Evolutionary conservation across 1,140 invertebrate species (phyloP), one percentile per base, ranked within the genome.

Genomic region (Gonioctena quinquepunctata): DNA sequence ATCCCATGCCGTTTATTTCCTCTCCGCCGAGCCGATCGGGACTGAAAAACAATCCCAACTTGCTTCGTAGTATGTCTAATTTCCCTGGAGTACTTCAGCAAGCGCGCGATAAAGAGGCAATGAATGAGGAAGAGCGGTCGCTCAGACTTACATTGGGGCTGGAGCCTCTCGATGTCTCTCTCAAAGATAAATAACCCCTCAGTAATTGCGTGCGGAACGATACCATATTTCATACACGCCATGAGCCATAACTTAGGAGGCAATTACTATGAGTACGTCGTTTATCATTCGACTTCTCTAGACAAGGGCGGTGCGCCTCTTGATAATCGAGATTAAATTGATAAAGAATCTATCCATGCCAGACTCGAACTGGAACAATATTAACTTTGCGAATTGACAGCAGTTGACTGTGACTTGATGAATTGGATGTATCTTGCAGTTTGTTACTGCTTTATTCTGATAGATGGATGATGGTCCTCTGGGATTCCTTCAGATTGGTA

Each of bases 181-280:
- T 63, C 72, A 74, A 85, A 86, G 84, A 86, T 86, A 86, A 86
- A 86, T 86, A 86, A 85, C 85, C 81, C 77, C 77, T 77, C 82
- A 81, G 84, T 86, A 86, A 86, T 86, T 86, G 85, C 85, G 84
- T 85, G 84, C 79, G 80, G 85, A 86, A 81, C 85, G 83, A 85
- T 85, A 84, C 84, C 85, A 86, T 86, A 86, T 86, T 86, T 86
- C 85, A 86, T 86, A 83, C 78, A 79, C 81, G 82, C 83, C 83
- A 85, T 85, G 82, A 83, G 83, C 85, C 85, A 86, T 86, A 86
- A 86, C 84, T 86, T 86, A 85, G 82, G 75, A 85, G 85, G 85
- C 85, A 86, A 86, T 86, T 86, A 86, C 84, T 79, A 81, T 82
- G 84, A 86, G 85, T 86, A 85, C 80, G 80, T 86, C 85, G 81